Conservation (phyloP, 2,888 invertebrate species). For the Machimus rusticus region DNA sequence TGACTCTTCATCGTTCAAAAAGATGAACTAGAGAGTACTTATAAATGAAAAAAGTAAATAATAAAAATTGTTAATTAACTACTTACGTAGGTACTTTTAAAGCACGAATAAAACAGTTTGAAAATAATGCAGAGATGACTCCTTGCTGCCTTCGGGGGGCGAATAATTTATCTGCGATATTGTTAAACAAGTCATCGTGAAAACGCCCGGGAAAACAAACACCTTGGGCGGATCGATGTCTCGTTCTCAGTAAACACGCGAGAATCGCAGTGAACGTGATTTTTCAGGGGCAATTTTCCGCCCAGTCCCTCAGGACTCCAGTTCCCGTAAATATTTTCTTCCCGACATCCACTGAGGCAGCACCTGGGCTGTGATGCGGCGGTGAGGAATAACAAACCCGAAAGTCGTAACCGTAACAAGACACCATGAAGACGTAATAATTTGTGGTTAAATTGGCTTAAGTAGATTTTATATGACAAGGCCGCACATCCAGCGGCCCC, state of each 20-base stretch:
- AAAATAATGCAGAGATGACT: background rate
- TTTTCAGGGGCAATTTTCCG: background rate
- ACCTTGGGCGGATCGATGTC: background rate
- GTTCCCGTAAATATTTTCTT: background rate
- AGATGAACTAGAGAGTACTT: no score
- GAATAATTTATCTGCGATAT: background rate
- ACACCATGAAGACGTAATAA: conserved; percentile 39
- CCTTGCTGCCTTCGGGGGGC: background rate
- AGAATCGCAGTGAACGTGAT: background rate
- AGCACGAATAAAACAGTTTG: no score
- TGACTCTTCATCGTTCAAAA: no score
- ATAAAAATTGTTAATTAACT: no score
- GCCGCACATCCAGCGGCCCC: conserved; percentile 1
- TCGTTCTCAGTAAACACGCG: background rate
- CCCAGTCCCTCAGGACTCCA: background rate
- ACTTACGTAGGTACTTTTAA: no score
- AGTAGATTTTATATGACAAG: conserved; percentile 36
- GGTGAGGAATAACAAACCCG: background rate
- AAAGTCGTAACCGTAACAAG: conserved; percentile 25
- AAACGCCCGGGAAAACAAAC: background rate
- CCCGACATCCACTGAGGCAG: background rate
- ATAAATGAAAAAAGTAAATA: no score
- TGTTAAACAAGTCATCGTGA: background rate
- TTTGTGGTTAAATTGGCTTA: conserved; percentile 45
- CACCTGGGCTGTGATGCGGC: background rate